Evolutionary conservation across 2,888 invertebrate species (phyloP), one percentile per base, ranked within the genome.

Genomic region (Melieria picta): DNA sequence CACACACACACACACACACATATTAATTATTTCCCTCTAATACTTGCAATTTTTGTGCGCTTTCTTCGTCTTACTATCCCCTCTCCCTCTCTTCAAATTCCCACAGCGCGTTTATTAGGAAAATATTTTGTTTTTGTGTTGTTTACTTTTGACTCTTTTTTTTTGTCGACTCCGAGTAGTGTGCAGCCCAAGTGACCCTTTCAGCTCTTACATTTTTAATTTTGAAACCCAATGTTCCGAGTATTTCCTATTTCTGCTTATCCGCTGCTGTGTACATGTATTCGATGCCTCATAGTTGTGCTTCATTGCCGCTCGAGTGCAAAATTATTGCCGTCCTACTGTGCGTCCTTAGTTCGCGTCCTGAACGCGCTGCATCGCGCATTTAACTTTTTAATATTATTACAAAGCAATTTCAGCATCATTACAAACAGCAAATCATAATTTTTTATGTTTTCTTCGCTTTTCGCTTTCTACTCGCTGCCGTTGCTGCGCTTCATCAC

Each of bases 351-450:
- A 47, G 7, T 30, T 13, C 42, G 65, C 47, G 46, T 30, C 1
- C 57, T 65, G 7, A 7, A 6, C 6, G 9, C 30, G 4, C 30
- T 48, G 5, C 50, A 30, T 68, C 45, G 61, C 60, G 55, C 52
- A 61, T 68, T 68, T 61, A 61, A 68, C 61, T 68, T 68, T 61
- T 61, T 68, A 67, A 68, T 68, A 30, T 68, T 68, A 60, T 68
- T 68, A 61, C 68, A 68, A 68, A 61, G 68, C 68, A 68, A 68
- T 68, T 68, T 61, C 68, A 68, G 61, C 61, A 61, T 68, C 61
- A 68, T 68, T 68, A 68, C 50, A 60, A 61, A 61, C 50, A 68
- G 52, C 61, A 68, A 68, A 68, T 68, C 68, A 61, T 68, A 60
- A 61, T 62, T 68, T 16, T 68, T 45, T 52, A 61, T 68, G 61